These are phyloP conservation scores for Nannoperca obscura DNA, from an alignment of 2,797 vertebrate species.

Conservation along the genomic window DNA sequence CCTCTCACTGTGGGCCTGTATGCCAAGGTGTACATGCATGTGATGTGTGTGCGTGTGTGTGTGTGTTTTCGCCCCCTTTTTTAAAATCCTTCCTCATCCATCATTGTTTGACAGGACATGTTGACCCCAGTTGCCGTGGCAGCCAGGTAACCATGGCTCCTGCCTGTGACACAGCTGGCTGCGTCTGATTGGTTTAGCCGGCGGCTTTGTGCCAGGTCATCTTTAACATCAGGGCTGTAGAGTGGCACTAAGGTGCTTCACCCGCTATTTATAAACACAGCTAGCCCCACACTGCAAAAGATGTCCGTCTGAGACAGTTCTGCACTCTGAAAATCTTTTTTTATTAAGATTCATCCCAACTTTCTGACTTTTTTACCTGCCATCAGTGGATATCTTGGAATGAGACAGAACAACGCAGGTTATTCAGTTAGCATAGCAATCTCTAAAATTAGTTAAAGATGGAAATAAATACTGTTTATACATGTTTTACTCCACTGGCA, in stretches of 20 bases:
- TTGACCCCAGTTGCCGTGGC: slow-evolving; percentile 73
- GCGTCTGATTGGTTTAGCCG: slow-evolving; percentile 68
- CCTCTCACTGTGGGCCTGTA: slow-evolving; percentile 26
- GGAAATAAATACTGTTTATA: neutral
- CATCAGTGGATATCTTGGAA: neutral
- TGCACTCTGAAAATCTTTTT: neutral
- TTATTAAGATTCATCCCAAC: too few relatives aligned
- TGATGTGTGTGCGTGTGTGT: slow-evolving; percentile 6
- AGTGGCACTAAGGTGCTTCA: slow-evolving; percentile 61
- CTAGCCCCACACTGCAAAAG: slow-evolving; percentile 32
- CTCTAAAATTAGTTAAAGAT: too few relatives aligned
- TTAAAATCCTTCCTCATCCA: slow-evolving; percentile 51
- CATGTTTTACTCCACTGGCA: neutral
- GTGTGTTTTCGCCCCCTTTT: slow-evolving; percentile 7
- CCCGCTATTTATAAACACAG: slow-evolving; percentile 60
- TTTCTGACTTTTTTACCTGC: neutral
- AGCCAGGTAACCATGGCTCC: slow-evolving; percentile 80
- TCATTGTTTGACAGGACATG: slow-evolving; percentile 66
- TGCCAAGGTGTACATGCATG: slow-evolving; percentile 21
- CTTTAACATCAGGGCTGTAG: slow-evolving; percentile 66
- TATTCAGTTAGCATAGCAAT: too few relatives aligned
- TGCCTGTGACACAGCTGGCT: slow-evolving; percentile 72
- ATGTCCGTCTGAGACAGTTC: neutral
- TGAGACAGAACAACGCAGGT: neutral
- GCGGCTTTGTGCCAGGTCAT: slow-evolving; percentile 70